Base-by-base conservation (phyloP, 2,113 vertebrate species). In the Toxotes jaculatrix region DNA sequence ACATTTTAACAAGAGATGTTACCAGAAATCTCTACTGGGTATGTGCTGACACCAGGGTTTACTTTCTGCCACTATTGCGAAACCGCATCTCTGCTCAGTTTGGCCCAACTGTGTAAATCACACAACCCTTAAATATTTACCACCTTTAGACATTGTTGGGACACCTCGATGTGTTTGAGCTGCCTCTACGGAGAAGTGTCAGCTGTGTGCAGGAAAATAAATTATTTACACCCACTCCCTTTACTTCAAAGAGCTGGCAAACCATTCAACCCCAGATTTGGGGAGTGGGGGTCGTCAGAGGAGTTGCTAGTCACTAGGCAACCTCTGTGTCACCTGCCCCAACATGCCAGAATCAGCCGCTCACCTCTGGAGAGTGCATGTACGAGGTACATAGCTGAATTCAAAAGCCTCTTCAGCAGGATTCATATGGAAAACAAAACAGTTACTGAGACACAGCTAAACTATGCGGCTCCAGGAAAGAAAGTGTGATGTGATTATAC, bases 241-340 rank as follows among this genome's bases (percentile, higher is more conserved):
- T 88, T 63, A 92, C 94, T 95, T 95, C 92, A 94, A 95, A 94
- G 92, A 81, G 74, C 84, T 89, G 90, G 89, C 87, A 93, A 89
- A 88, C 84, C 88, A 91, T 89, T 91, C 91, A 93, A 92, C 74
- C 79, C 57, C 84, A 89, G 88, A 88, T 92, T 91, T 85, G 47
- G 76, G 69, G 53, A 42, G 27, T 27, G 74, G 65, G 21, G 73
- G 75, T 34, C 40, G 10, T 34, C 64, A 83, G 71, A 78, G 86
- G 85, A 79, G 82, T 68, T 67, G 57, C 77, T 63, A 68, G 92
- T 94, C 88, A 87, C 92, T 87, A 90, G 74, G 93, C 90, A 93
- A 94, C 91, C 84, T 83, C 49, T 31, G 75, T 88, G 84, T 93
- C 91, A 92, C 92, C 92, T 94, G 93, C 89, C 88, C 89, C 38